Conservation (phyloP, 1,140 invertebrate genomes). For the Neodiprion lecontei region DNA sequence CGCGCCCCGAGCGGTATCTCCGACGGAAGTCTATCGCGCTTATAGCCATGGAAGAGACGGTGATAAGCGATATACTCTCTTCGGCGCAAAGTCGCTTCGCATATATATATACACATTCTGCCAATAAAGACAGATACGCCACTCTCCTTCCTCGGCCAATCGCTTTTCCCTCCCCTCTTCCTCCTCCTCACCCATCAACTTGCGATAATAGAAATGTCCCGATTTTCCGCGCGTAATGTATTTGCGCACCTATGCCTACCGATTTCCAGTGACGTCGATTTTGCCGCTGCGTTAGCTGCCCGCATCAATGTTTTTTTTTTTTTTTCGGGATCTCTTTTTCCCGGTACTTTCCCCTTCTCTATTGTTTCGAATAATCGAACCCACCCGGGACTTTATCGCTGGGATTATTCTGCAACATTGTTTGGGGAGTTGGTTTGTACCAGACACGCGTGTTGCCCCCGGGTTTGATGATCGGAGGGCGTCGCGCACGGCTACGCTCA, state of each 20-base stretch:
- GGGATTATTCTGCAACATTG: neutral
- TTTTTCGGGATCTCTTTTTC: constrained; percentile 9
- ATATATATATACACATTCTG: neutral
- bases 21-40: neutral
- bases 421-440: neutral
- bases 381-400: constrained; percentile 2
- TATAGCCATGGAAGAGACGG: too few relatives aligned
- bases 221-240: neutral
- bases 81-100: neutral
- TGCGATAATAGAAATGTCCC: neutral
- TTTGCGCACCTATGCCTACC: too few relatives aligned
- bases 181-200: neutral
- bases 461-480: neutral
- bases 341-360: constrained; percentile 10
- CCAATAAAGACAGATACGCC: constrained; percentile 1
- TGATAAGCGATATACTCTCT: too few relatives aligned
- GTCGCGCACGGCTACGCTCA: constrained; percentile 6
- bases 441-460: too few relatives aligned
- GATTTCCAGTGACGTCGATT: too few relatives aligned
- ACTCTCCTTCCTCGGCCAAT: neutral
- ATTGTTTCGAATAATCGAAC: constrained; percentile 1
- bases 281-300: constrained; percentile 3
- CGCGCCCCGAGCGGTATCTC: neutral
- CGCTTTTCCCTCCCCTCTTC: neutral
- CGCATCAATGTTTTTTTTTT: neutral